phyloP scores from a whole-genome alignment of 2,888 invertebrate genomes.

The Drosophila formosana region DNA sequence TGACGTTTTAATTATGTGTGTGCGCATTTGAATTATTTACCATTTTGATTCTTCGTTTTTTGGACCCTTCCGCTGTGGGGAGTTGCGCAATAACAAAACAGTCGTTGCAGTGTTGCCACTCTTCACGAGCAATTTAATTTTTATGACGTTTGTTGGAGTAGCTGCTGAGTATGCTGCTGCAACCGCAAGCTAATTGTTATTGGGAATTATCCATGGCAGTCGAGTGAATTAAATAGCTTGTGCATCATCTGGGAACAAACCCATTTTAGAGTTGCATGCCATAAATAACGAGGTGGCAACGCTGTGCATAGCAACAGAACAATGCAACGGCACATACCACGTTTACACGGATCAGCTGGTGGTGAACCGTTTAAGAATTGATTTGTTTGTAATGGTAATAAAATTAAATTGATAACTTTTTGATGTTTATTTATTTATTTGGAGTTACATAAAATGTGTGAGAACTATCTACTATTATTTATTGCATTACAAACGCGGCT shows the following conservation, averaged over 20 bases:
- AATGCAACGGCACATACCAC: slow-evolving; percentile 35
- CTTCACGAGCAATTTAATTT: slow-evolving; percentile 9
- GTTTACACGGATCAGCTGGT: slow-evolving; percentile 29
- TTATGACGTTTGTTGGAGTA: neutral
- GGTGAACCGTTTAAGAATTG: neutral
- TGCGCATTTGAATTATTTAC: slow-evolving; percentile 65
- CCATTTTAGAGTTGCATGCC: slow-evolving; percentile 33
- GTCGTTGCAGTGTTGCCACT: slow-evolving; percentile 50
- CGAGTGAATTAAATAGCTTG: slow-evolving; percentile 22
- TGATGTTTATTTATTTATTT: neutral
- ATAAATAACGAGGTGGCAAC: slow-evolving; percentile 39
- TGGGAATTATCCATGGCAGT: slow-evolving; percentile 12
- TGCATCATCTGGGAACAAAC: slow-evolving; percentile 13
- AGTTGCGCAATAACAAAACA: slow-evolving; percentile 79
- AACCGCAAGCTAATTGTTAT: slow-evolving; percentile 17
- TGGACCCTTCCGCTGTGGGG: slow-evolving; percentile 14
- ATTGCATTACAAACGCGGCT: neutral
- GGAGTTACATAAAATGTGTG: neutral
- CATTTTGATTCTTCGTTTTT: slow-evolving; percentile 51
- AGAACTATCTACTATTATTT: neutral
- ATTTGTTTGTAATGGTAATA: too few relatives aligned
- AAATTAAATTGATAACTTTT: neutral
- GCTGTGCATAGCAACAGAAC: slow-evolving; percentile 29
- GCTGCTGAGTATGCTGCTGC: neutral
- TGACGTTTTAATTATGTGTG: slow-evolving; percentile 46